Evolutionary conservation across 2,888 invertebrate genomes (phyloP).

Genomic region (Melitaea athalia): DNA sequence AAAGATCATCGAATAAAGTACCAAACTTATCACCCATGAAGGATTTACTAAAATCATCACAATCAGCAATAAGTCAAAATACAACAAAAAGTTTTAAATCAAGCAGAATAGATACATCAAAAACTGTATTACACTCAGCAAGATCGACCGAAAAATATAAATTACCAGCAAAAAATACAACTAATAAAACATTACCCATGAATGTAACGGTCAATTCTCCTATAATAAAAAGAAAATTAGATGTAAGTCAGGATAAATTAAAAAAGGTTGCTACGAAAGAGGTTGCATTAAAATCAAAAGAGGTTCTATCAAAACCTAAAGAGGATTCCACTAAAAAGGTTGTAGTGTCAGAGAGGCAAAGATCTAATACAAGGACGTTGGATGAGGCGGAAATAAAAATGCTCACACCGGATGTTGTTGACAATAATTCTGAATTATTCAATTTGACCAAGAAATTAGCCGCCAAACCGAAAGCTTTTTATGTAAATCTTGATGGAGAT

Average conservation of each 20-base stretch:
- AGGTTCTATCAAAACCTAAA: constrained; percentile 20
- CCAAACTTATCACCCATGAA: constrained; percentile 62
- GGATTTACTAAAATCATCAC: constrained; percentile 59
- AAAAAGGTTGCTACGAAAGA: constrained; percentile 37
- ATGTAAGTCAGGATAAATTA: constrained; percentile 33
- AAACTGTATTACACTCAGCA: constrained; percentile 19
- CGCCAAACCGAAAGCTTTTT: constrained; percentile 72
- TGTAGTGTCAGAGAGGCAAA: constrained; percentile 48
- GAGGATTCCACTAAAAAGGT: constrained; percentile 15
- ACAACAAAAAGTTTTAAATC: constrained; percentile 38
- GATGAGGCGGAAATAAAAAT: constrained; percentile 72
- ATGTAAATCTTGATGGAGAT: constrained; percentile 59
- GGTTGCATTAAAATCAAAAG: constrained; percentile 32
- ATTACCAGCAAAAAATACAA: constrained; percentile 41
- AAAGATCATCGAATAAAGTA: constrained; percentile 48
- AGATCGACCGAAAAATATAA: constrained; percentile 40
- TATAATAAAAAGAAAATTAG: constrained; percentile 51
- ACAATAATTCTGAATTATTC: constrained; percentile 68
- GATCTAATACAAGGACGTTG: constrained; percentile 71
- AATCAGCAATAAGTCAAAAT: constrained; percentile 56
- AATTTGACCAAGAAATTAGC: constrained; percentile 57
- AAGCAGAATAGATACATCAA: constrained; percentile 21
- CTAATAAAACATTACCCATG: constrained; percentile 47
- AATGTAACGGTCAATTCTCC: constrained; percentile 71
- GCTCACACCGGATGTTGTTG: constrained; percentile 56